Evolutionary conservation across 1,140 invertebrate species (phyloP).

Genomic region (Pseudomyrmex gracilis): DNA sequence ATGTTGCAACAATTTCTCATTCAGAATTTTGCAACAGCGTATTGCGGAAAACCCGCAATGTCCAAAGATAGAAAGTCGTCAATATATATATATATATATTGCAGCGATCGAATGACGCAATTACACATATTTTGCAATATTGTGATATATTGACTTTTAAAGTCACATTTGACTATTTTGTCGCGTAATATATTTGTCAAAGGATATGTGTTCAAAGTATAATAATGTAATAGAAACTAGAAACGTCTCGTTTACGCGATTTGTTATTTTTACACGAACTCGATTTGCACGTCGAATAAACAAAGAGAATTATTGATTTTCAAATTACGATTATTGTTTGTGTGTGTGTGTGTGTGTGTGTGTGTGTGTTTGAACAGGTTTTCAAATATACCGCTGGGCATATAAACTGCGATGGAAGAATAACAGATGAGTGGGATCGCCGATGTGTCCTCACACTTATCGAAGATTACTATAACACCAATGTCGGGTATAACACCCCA

Average conservation of each 20-base stretch:
- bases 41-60: slow-evolving; percentile 15
- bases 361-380: slow-evolving; percentile 81
- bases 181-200: background rate
- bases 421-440: slow-evolving; percentile 94
- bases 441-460: slow-evolving; percentile 91
- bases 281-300: background rate
- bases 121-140: background rate
- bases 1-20: background rate
- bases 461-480: slow-evolving; percentile 89
- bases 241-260: no score
- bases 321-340: background rate
- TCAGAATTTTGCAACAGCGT: background rate
- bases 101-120: background rate
- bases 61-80: background rate
- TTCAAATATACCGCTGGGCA: slow-evolving; percentile 90
- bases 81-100: no score
- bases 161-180: background rate
- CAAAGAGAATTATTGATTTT: background rate
- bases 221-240: background rate
- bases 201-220: background rate
- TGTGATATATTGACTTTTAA: slow-evolving; percentile 3
- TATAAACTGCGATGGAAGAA: slow-evolving; percentile 94
- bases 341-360: background rate
- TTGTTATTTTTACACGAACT: background rate
- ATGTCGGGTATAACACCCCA: slow-evolving; percentile 86